Evolutionary conservation across 2,113 vertebrate species (phyloP), one percentile per base, ranked within the genome.

Genomic region (Okapia johnstoni): DNA sequence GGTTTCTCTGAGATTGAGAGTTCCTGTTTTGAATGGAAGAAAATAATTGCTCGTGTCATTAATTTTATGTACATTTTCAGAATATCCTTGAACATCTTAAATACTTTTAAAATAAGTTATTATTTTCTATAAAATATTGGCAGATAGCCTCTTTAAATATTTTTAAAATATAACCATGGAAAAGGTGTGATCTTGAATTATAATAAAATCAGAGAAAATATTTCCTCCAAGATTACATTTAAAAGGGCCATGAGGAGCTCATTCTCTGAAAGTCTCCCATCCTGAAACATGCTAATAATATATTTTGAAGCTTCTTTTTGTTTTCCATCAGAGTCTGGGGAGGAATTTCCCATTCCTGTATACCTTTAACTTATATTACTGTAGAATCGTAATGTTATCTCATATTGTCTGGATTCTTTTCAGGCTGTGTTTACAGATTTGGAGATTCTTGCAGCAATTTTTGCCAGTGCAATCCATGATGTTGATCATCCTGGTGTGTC

Each of bases 401-500:
- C 55, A 60, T 95, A 7, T 70, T 88, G 60, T 97, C 26, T 98
- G 13, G 83, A 66, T 97, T 98, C 98, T 97, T 98, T 98, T 81
- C 97, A 99, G 99, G 99, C 99, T 7, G 99, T 99, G 96, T 99
- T 99, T 98, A 99, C 99, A 96, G 99, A 99, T 98, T 99, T 99
- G 93, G 99, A 99, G 98, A 99, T 99, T 98, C 99, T 99, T 97
- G 99, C 99, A 98, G 99, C 99, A 99, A 99, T 99, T 98, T 99
- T 99, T 98, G 99, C 99, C 98, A 99, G 99, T 99, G 99, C 99
- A 96, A 99, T 99, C 99, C 99, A 99, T 61, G 99, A 99, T 83
- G 99, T 99, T 46, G 99, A 99, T 98, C 99, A 99, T 98, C 99
- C 99, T 63, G 99, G 99, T 33, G 99, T 99, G 98, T 99, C 99